These are phyloP conservation scores for Drosophila mulleri DNA, from an alignment of 2,888 invertebrate species.

Conservation along the genomic window DNA sequence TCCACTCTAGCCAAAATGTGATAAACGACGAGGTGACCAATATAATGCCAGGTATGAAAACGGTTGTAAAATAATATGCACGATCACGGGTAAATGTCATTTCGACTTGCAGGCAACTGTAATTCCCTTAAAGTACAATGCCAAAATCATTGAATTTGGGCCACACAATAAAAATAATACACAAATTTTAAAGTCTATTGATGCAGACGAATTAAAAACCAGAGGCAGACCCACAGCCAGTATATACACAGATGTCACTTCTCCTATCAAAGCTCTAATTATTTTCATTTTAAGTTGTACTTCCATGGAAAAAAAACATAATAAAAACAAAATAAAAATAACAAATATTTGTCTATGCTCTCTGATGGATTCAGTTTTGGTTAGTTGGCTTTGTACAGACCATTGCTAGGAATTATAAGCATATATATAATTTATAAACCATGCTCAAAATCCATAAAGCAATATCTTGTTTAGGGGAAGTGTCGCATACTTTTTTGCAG, in stretches of 20 bases:
- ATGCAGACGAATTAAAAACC: constrained; percentile 41
- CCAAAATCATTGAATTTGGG: constrained; percentile 49
- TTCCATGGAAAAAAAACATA: constrained; percentile 7
- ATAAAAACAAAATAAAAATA: background rate
- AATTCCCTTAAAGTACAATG: constrained; percentile 90
- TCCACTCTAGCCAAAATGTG: constrained; percentile 99
- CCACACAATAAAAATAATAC: constrained; percentile 48
- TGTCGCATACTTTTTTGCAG: constrained; percentile 42
- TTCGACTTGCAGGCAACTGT: constrained; percentile 97
- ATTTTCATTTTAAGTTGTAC: constrained; percentile 10
- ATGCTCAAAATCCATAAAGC: constrained; percentile 60
- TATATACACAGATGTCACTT: constrained; percentile 10
- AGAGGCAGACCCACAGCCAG: constrained; percentile 32
- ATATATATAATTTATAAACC: constrained; percentile 35
- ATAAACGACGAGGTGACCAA: constrained; percentile 98
- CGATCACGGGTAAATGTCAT: constrained; percentile 97
- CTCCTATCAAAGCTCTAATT: constrained; percentile 32
- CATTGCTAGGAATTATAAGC: constrained; percentile 14
- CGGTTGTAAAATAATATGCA: constrained; percentile 98
- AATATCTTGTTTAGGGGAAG: constrained; percentile 25
- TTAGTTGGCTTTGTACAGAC: constrained; percentile 6
- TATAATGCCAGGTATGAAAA: constrained; percentile 98
- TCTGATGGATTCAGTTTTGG: constrained; percentile 18
- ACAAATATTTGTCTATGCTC: constrained; percentile 15
- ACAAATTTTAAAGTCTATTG: constrained; percentile 41